These are phyloP conservation scores for Ciconia nigra DNA, from an alignment of 2,797 vertebrate species.

Conservation along the genomic window DNA sequence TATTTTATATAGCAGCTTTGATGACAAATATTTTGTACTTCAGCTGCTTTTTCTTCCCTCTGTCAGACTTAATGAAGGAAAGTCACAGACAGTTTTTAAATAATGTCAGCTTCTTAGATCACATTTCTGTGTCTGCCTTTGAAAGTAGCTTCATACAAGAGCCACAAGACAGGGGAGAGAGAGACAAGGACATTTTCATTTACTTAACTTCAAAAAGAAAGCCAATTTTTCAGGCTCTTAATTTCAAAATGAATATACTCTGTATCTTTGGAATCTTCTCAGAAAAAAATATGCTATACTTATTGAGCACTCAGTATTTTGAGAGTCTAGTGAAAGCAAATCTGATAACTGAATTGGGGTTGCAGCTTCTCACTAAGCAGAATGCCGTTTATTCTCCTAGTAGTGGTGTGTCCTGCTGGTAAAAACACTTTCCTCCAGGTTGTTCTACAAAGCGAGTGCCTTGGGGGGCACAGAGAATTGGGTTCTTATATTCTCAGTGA, in stretches of 20 bases:
- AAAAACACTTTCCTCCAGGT: neutral
- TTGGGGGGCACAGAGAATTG: neutral
- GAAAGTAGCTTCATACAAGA: neutral
- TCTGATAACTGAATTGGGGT: neutral
- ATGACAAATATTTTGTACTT: conserved; percentile 47
- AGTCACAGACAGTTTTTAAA: conserved; percentile 9
- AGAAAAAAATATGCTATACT: neutral
- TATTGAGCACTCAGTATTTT: neutral
- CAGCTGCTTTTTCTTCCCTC: conserved; percentile 19
- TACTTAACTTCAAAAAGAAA: neutral
- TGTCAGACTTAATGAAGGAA: conserved; percentile 4
- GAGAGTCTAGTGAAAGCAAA: neutral
- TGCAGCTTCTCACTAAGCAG: neutral
- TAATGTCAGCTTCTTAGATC: neutral
- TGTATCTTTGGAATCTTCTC: neutral
- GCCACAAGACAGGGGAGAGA: neutral
- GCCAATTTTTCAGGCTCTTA: neutral
- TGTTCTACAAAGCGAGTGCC: neutral
- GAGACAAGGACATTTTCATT: neutral
- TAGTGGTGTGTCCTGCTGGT: neutral
- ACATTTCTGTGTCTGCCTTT: neutral
- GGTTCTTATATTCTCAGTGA: neutral
- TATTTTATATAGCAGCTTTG: conserved; percentile 27
- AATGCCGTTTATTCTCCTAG: neutral
- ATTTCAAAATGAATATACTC: neutral